Evolutionary conservation across 2,113 vertebrate genomes (phyloP).

Genomic region (Lanius collurio): DNA sequence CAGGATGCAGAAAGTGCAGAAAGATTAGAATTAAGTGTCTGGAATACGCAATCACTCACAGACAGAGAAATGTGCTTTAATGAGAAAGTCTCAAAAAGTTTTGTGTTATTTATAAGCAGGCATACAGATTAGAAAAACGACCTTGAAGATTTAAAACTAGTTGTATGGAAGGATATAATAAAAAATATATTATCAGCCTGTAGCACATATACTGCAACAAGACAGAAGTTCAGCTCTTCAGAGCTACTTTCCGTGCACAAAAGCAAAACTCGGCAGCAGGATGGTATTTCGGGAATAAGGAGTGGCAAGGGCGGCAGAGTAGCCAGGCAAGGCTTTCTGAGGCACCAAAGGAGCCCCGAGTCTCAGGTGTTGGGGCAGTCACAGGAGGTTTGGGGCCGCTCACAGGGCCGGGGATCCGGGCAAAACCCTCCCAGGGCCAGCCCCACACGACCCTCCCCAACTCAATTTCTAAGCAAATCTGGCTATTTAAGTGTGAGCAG

Average conservation of each 20-base stretch:
- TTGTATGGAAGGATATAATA: fast-evolving
- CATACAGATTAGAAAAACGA: fast-evolving
- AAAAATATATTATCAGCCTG: fast-evolving
- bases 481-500: fast-evolving
- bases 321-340: fast-evolving
- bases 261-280: background rate
- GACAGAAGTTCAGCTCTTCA: fast-evolving
- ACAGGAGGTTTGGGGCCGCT: background rate
- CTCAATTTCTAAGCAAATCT: fast-evolving
- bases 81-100: background rate
- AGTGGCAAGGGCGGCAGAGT: fast-evolving
- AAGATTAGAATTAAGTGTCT: background rate
- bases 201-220: fast-evolving
- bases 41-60: fast-evolving
- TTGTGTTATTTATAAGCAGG: background rate
- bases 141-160: background rate
- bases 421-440: background rate
- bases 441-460: fast-evolving
- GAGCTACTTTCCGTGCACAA: background rate
- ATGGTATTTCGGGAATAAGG: fast-evolving
- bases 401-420: fast-evolving
- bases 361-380: fast-evolving
- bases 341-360: fast-evolving
- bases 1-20: fast-evolving
- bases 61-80: background rate